Evolutionary conservation across 2,888 invertebrate species (phyloP).

Genomic region (Drosophila lutescens): DNA sequence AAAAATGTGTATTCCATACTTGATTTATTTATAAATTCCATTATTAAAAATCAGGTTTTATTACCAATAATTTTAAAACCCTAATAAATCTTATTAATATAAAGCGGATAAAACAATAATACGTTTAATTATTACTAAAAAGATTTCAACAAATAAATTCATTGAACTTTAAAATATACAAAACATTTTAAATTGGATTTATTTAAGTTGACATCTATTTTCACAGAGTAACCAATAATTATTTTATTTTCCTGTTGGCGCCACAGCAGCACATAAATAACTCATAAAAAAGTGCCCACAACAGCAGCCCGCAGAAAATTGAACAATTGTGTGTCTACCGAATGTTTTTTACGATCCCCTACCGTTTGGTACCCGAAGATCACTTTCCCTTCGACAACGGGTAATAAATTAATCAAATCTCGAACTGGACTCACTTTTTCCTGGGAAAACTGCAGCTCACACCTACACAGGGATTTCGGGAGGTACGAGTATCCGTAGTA

Average conservation of each 20-base stretch:
- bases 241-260: slow-evolving; percentile 47
- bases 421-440: slow-evolving; percentile 49
- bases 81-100: neutral
- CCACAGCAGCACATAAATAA: slow-evolving; percentile 49
- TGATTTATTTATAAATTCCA: neutral
- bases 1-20: neutral
- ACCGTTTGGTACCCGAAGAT: slow-evolving; percentile 50
- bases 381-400: slow-evolving; percentile 32
- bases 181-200: too few species aligned
- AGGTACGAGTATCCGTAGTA: slow-evolving; percentile 62
- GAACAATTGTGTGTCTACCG: slow-evolving; percentile 39
- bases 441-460: slow-evolving; percentile 70
- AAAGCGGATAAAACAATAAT: neutral
- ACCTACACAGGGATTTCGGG: slow-evolving; percentile 53
- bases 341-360: slow-evolving; percentile 41
- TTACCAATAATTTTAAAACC: neutral
- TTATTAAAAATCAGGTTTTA: neutral
- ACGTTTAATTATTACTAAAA: too few species aligned
- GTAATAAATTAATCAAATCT: slow-evolving; percentile 76
- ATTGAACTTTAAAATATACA: too few species aligned
- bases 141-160: too few species aligned
- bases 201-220: neutral
- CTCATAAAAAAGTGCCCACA: slow-evolving; percentile 50
- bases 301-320: slow-evolving; percentile 56
- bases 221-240: neutral